A percentile compares a stretch with the other conserved stretches of the same genome.
phyloP scores from a whole-genome alignment of 2,888 invertebrate species.

The Exephanes ischioxanthus region DNA sequence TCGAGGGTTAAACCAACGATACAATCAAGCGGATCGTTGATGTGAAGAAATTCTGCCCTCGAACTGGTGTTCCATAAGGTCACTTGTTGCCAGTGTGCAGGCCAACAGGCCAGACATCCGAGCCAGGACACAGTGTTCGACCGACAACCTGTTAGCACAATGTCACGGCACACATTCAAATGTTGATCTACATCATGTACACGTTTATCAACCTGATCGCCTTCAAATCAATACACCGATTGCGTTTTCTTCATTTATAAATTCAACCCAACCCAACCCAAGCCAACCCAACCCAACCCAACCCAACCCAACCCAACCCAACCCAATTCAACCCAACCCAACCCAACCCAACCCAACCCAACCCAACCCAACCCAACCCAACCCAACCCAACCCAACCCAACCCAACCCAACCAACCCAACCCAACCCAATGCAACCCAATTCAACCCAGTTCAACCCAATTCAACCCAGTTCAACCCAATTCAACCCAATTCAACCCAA shows the following conservation, averaged over 20 bases:
- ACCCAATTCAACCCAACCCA: not conserved
- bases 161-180: constrained; percentile 71
- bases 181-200: constrained; percentile 70
- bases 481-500: not conserved
- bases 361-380: no score
- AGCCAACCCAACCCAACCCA: not conserved
- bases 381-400: not conserved
- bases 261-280: not conserved
- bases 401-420: not conserved
- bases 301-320: no score
- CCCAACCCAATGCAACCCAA: no score
- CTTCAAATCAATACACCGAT: constrained; percentile 22
- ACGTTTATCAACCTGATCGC: constrained; percentile 32
- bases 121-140: constrained; percentile 43
- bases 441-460: not conserved
- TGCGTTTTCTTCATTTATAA: constrained; percentile 15
- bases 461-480: no score
- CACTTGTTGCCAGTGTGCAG: constrained; percentile 72
- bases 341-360: not conserved
- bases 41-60: constrained; percentile 63
- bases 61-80: constrained; percentile 68
- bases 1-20: constrained; percentile 22
- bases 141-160: constrained; percentile 74
- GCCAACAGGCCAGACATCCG: constrained; percentile 43
- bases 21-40: constrained; percentile 40